These are phyloP conservation scores for Seriola aureovittata DNA, from an alignment of 2,113 vertebrate species.

Conservation along the genomic window DNA sequence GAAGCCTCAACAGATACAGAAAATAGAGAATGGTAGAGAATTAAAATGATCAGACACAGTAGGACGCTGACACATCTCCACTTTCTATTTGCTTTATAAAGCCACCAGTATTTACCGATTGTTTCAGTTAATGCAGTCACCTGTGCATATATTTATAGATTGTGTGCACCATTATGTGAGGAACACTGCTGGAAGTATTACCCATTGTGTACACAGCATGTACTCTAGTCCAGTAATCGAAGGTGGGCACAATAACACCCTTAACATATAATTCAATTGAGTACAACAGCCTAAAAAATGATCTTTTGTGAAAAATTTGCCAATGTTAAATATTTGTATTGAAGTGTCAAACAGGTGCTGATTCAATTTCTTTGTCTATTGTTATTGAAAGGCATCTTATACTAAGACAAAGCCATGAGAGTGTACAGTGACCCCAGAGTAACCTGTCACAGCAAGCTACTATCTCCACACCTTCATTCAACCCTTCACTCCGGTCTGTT, in stretches of 20 bases:
- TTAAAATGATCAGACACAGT: neutral
- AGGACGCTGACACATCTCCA: neutral
- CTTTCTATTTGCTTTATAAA: neutral
- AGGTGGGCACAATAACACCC: neutral
- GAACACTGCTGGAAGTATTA: neutral
- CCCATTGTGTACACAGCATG: neutral
- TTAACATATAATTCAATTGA: neutral
- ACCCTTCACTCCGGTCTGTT: neutral
- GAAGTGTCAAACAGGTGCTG: neutral
- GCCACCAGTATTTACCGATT: neutral
- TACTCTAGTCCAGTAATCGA: neutral
- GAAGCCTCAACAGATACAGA: conserved; percentile 14
- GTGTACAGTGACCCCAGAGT: neutral
- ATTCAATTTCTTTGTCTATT: neutral
- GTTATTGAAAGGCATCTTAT: neutral
- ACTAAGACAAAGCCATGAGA: neutral
- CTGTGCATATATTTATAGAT: neutral
- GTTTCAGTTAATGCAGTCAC: neutral
- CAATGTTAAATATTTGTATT: neutral
- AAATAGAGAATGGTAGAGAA: neutral
- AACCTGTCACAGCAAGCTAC: conserved; percentile 20
- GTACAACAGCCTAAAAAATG: neutral
- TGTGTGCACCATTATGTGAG: neutral
- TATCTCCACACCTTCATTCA: conserved; percentile 25
- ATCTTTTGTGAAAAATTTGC: neutral